These are phyloP conservation scores for Chaunax sp. DNA, from an alignment of 2,797 vertebrate species.

Conservation along the genomic window DNA sequence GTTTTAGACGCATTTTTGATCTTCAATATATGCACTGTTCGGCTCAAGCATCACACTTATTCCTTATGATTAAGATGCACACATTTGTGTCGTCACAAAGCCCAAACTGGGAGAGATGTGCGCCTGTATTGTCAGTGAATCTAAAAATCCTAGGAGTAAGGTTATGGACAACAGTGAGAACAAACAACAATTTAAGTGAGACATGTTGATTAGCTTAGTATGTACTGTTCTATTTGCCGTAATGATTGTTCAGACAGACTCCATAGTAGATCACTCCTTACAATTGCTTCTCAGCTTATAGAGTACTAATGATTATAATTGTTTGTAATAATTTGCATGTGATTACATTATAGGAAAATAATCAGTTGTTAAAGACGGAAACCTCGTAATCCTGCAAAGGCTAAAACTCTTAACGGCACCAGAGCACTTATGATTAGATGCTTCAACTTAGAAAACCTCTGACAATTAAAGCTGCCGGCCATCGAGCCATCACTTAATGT, in stretches of 20 bases:
- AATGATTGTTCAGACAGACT: slow-evolving; percentile 28
- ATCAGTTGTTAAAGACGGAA: slow-evolving; percentile 35
- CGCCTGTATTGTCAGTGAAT: not conserved
- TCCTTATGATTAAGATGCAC: not conserved
- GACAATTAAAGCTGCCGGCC: not conserved
- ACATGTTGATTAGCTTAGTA: slow-evolving; percentile 22
- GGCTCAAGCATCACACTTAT: not conserved
- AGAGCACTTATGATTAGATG: slow-evolving; percentile 14
- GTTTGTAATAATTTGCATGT: slow-evolving; percentile 39
- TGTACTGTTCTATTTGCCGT: slow-evolving; percentile 30
- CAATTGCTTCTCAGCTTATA: slow-evolving; percentile 23
- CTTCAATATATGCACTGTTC: not conserved
- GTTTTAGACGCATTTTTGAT: no score
- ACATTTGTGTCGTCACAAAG: not conserved
- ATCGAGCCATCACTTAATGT: slow-evolving; percentile 16
- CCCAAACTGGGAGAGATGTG: not conserved
- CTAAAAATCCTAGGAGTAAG: not conserved
- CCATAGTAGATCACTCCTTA: slow-evolving; percentile 15
- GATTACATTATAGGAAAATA: slow-evolving; percentile 41
- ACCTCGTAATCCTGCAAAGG: slow-evolving; percentile 17
- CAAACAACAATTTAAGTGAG: slow-evolving; percentile 26
- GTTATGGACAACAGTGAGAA: slow-evolving; percentile 14
- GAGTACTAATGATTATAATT: slow-evolving; percentile 22
- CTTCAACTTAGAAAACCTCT: slow-evolving; percentile 14
- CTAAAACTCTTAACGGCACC: slow-evolving; percentile 26